Conservation (phyloP, 2,888 invertebrate genomes). For the Rotaria socialis region DNA sequence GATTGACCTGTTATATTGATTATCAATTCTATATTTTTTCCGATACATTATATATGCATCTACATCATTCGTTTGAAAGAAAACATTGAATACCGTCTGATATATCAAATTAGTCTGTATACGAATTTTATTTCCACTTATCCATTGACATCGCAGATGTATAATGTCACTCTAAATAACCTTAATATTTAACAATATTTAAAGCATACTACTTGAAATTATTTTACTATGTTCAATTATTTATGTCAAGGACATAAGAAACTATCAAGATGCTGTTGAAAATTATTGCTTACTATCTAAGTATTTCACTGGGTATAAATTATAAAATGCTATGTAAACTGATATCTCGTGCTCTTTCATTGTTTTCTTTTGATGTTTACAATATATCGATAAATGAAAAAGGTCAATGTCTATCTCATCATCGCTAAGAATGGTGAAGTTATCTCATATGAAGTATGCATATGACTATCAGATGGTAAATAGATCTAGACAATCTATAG, state of each 20-base stretch:
- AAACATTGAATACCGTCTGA: too few species aligned
- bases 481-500: not conserved
- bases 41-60: too few species aligned
- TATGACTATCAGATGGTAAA: slow-evolving; percentile 6
- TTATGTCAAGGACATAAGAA: not conserved
- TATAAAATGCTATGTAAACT: not conserved
- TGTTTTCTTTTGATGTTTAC: slow-evolving; percentile 21
- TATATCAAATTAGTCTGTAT: too few species aligned
- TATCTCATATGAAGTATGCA: not conserved
- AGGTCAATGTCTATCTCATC: slow-evolving; percentile 20
- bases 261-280: not conserved
- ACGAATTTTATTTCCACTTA: too few species aligned
- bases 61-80: too few species aligned
- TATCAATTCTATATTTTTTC: too few species aligned
- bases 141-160: too few species aligned
- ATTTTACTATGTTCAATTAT: too few species aligned
- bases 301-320: not conserved
- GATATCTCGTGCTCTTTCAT: not conserved
- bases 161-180: too few species aligned
- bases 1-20: too few species aligned
- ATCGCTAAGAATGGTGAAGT: not conserved
- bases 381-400: not conserved
- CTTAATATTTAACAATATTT: too few species aligned
- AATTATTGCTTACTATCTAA: not conserved
- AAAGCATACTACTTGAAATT: too few species aligned